These are phyloP conservation scores for Boloria selene DNA, from an alignment of 2,888 invertebrate species.

Conservation along the genomic window DNA sequence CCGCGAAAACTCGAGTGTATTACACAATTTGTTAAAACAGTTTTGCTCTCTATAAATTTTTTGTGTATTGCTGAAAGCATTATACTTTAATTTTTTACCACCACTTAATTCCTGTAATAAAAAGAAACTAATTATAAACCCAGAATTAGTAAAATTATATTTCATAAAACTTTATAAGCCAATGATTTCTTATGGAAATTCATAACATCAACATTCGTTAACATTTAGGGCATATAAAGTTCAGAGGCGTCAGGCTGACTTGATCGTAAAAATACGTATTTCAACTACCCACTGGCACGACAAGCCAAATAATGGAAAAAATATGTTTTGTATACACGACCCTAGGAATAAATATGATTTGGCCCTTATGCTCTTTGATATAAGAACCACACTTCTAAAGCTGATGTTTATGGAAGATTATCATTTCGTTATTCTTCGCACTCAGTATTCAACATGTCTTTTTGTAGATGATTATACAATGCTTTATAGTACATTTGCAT, in stretches of 20 bases:
- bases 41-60: too few species aligned
- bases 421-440: slow-evolving; percentile 21
- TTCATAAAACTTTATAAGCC: slow-evolving; percentile 12
- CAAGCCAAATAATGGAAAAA: slow-evolving; percentile 40
- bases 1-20: too few species aligned
- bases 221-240: slow-evolving; percentile 30
- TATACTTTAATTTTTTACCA: not conserved
- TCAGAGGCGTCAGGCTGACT: slow-evolving; percentile 30
- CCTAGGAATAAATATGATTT: slow-evolving; percentile 7
- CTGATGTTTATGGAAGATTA: slow-evolving; percentile 8
- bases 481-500: slow-evolving; percentile 16
- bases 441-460: slow-evolving; percentile 23
- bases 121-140: not conserved
- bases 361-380: slow-evolving; percentile 6
- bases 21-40: too few species aligned
- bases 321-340: slow-evolving; percentile 35
- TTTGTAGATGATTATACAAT: slow-evolving; percentile 21
- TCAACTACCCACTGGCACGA: slow-evolving; percentile 39
- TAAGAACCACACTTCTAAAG: slow-evolving; percentile 9
- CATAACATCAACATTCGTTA: slow-evolving; percentile 28
- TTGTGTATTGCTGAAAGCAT: too few species aligned
- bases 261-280: slow-evolving; percentile 41
- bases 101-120: not conserved
- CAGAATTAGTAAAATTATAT: slow-evolving; percentile 10
- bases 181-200: slow-evolving; percentile 21